A percentile compares a stretch with the other conserved stretches of the same genome.
These are phyloP conservation scores for Acronicta aceris DNA, from an alignment of 2,888 invertebrate species.

Conservation along the genomic window DNA sequence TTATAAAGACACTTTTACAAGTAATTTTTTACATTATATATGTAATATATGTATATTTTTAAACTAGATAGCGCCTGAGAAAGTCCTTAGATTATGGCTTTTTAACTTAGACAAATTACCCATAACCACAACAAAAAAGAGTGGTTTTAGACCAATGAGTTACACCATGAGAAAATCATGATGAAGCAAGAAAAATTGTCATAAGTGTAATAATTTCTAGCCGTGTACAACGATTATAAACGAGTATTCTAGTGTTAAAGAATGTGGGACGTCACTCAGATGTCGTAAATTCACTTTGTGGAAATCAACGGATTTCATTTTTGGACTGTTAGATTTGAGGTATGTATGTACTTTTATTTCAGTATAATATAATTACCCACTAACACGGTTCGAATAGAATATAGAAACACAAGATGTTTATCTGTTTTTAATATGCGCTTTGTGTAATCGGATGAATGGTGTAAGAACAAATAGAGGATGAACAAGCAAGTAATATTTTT, in stretches of 20 bases:
- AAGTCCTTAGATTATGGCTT: too few species aligned
- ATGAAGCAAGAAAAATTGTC: background rate
- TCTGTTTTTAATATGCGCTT: too few species aligned
- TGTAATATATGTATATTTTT: too few species aligned
- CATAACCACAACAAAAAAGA: too few species aligned
- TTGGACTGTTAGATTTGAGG: conserved; percentile 2
- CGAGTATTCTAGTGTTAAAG: conserved; percentile 8
- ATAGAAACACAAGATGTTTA: too few species aligned
- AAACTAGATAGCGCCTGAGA: too few species aligned
- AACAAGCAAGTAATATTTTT: too few species aligned
- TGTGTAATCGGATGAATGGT: too few species aligned
- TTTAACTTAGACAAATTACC: too few species aligned
- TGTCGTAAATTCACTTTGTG: conserved; percentile 19
- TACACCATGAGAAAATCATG: background rate
- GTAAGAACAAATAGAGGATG: too few species aligned
- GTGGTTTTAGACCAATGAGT: background rate
- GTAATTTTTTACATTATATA: too few species aligned
- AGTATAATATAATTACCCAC: background rate
- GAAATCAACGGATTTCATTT: conserved; percentile 13
- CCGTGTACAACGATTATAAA: background rate
- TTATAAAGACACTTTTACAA: too few species aligned
- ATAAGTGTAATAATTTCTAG: background rate
- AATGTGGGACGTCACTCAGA: conserved; percentile 27
- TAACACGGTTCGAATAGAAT: background rate
- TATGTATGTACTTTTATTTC: background rate